Evolutionary conservation across 2,888 invertebrate species (phyloP).

Genomic region (Brachyptera risi): DNA sequence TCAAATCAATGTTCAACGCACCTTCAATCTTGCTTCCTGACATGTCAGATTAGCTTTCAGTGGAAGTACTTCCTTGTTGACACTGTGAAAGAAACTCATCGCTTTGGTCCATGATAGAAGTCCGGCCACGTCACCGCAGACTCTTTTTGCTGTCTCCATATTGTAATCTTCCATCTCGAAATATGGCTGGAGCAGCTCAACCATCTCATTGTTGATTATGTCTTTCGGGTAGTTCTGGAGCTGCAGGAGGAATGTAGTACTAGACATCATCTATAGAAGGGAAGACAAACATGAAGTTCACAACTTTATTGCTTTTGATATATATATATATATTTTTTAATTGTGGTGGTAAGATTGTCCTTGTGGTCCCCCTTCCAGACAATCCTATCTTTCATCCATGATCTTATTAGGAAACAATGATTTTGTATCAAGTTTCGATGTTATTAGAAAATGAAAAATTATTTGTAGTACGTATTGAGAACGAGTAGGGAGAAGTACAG

Average conservation of each 20-base stretch:
- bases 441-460: no score
- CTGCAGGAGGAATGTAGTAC: conserved; percentile 85
- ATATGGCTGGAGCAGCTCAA: conserved; percentile 86
- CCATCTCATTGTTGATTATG: conserved; percentile 95
- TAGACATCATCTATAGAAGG: conserved; percentile 84
- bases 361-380: no score
- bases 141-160: conserved; percentile 92
- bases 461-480: no score
- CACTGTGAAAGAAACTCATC: conserved; percentile 92
- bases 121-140: conserved; percentile 96
- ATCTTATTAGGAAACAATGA: no score
- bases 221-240: conserved; percentile 95
- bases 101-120: conserved; percentile 94
- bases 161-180: conserved; percentile 96
- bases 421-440: no score
- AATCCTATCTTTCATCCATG: no score
- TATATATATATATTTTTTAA: no score
- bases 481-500: no score
- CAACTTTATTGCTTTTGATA: no score
- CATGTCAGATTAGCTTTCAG: conserved; percentile 86
- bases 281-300: no score
- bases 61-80: conserved; percentile 94
- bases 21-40: conserved; percentile 84
- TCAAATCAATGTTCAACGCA: no score
- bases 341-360: no score